Evolutionary conservation across 2,888 invertebrate species (phyloP).

Genomic region (Dynastes hyllus): DNA sequence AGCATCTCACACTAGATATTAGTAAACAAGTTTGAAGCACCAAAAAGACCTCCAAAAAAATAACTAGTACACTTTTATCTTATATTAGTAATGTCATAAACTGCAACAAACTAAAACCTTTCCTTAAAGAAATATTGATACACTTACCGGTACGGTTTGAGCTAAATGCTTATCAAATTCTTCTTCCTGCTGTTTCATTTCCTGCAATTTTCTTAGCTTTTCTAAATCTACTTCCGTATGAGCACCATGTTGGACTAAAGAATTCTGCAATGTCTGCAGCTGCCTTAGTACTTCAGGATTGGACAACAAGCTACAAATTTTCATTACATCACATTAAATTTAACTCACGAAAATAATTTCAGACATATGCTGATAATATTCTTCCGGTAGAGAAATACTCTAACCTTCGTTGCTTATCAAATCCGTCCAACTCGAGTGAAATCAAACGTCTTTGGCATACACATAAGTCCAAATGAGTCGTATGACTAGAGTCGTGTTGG

Average conservation of each 20-base stretch:
- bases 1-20: too few species aligned
- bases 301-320: conserved; percentile 77
- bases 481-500: background rate
- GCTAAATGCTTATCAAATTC: conserved; percentile 85
- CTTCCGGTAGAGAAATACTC: too few species aligned
- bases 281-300: conserved; percentile 94
- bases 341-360: background rate
- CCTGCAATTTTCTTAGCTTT: conserved; percentile 79
- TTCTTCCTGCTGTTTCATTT: conserved; percentile 83
- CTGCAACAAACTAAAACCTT: background rate
- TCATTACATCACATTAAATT: background rate
- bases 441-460: too few species aligned
- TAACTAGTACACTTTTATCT: too few species aligned
- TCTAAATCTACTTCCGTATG: conserved; percentile 81
- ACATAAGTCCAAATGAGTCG: background rate
- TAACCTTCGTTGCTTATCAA: too few species aligned
- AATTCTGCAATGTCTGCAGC: conserved; percentile 80
- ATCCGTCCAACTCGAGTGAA: too few species aligned
- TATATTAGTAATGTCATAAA: too few species aligned
- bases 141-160: conserved; percentile 80
- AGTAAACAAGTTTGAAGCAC: too few species aligned
- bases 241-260: conserved; percentile 72
- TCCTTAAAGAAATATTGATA: background rate
- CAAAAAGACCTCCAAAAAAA: too few species aligned
- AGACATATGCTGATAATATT: too few species aligned